phyloP scores from a whole-genome alignment of 2,113 vertebrate species.

The Micronycteris hirsuta region DNA sequence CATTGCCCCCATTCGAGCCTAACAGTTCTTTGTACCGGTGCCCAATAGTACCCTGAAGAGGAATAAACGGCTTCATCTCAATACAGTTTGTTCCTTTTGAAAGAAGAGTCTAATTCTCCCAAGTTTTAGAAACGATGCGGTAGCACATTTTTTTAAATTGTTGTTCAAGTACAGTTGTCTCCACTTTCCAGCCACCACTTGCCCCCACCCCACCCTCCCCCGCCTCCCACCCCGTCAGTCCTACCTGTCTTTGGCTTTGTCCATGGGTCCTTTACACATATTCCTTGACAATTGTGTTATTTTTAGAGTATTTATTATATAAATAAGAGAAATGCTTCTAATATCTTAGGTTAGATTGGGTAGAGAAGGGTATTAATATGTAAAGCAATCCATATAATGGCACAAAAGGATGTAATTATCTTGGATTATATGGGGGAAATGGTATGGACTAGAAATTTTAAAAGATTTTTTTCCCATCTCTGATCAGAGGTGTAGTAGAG shows the following conservation, averaged over 20 bases:
- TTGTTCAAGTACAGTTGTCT: too few relatives aligned
- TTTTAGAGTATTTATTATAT: slow-evolving; percentile 4
- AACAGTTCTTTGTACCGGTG: background rate
- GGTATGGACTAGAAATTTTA: background rate
- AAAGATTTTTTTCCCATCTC: background rate
- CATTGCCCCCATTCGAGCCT: background rate
- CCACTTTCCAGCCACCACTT: too few relatives aligned
- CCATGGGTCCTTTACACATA: too few relatives aligned
- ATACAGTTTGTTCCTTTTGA: background rate
- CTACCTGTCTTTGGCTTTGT: too few relatives aligned
- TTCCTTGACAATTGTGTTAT: background rate
- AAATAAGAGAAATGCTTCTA: background rate
- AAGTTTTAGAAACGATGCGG: background rate
- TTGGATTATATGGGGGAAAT: background rate
- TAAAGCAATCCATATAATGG: background rate
- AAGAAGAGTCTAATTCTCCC: background rate
- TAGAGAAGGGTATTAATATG: background rate
- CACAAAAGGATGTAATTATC: background rate
- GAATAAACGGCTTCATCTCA: background rate
- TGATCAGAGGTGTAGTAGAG: background rate
- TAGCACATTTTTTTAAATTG: background rate
- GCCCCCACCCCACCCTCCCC: too few relatives aligned
- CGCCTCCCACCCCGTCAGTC: too few relatives aligned
- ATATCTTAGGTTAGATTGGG: background rate
- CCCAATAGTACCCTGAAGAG: background rate